Base-by-base conservation (phyloP, 2,113 vertebrate species). In the Nymphicus hollandicus region DNA sequence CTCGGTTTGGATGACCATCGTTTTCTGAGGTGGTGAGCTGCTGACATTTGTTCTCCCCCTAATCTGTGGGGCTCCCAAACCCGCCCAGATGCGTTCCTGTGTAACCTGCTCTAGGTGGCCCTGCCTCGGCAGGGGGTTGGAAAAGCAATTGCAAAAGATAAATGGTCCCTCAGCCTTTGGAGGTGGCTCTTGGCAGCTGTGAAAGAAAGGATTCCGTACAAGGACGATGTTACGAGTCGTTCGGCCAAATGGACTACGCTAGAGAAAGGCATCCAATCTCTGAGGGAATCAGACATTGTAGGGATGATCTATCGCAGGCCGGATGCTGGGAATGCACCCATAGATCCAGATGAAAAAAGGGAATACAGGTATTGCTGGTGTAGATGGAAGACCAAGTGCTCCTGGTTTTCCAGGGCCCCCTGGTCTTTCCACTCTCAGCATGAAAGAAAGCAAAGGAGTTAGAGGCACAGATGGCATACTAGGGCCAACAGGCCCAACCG, bases 401-500 rank as follows among this genome's bases (percentile, higher is more conserved):
- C 96, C 98, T 55, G 99, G 99, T 53, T 94, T 61, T 66, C 96
- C 96, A 9, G 99, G 99, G 18, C 86, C 16, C 33, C 95, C 97
- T 71, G 98, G 98, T 78, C 33, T 94, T 69, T 91, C 97, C 4
- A 82, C 35, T 25, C 77, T 52, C 73, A 98, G 98, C 66, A 11
- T 97, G 35, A 99, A 99, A 97, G 99, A 99, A 96, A 98, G 98
- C 33, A 99, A 98, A 95, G 98, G 99, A 46, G 39, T 49, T 70
- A 95, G 78, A 93, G 99, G 99, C 17, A 35, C 47, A 5, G 87
- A 93, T 78, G 99, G 99, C 27, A n/a, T 56, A 8, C 43, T 78
- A 41, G 99, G 99, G 72, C 86, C 33, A 18, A 78, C 96, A 43
- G 99, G 99, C 83, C 81, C 56, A 39, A 13, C 19, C 2, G 99